Percentiles rank a stretch among this genome's conserved stretches.
These are phyloP conservation scores for Drosophila testacea DNA, from an alignment of 2,888 invertebrate species.

Conservation along the genomic window DNA sequence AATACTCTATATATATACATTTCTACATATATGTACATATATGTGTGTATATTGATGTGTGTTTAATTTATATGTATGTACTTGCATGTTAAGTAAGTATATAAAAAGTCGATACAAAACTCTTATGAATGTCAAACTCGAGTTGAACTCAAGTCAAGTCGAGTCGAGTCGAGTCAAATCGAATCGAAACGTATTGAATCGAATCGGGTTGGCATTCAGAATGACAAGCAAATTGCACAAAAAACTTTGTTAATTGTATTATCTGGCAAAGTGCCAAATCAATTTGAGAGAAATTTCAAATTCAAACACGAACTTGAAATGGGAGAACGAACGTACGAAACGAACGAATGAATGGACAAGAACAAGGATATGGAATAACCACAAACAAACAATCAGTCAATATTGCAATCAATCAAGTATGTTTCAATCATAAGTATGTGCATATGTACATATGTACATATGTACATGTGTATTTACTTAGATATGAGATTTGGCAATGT, in stretches of 20 bases:
- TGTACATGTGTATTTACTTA: conserved; percentile 8
- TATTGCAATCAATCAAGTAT: conserved; percentile 73
- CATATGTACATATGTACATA: conserved; percentile 14
- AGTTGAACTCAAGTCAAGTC: neutral
- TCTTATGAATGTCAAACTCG: conserved; percentile 1
- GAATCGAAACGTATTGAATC: neutral
- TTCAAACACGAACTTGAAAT: conserved; percentile 23
- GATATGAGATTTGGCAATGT: conserved; percentile 29
- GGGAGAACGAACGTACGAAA: conserved; percentile 3
- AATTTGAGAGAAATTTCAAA: conserved; percentile 37
- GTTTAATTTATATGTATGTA: conserved; percentile 1
- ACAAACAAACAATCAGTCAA: conserved; percentile 65
- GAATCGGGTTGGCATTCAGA: conserved; percentile 9
- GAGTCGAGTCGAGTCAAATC: neutral
- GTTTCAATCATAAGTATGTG: conserved; percentile 51
- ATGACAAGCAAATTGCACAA: conserved; percentile 20
- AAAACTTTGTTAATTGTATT: conserved; percentile 50
- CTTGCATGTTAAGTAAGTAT: neutral
- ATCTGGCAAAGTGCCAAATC: conserved; percentile 27
- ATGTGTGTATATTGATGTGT: conserved; percentile 7
- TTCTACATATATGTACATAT: neutral
- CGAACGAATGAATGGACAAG: neutral
- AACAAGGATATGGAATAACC: neutral
- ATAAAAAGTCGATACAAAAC: neutral
- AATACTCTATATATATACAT: conserved; percentile 13